Evolutionary conservation across 2,113 vertebrate species (phyloP), one percentile per base, ranked within the genome.

Genomic region (Sarotherodon lohbergeri): DNA sequence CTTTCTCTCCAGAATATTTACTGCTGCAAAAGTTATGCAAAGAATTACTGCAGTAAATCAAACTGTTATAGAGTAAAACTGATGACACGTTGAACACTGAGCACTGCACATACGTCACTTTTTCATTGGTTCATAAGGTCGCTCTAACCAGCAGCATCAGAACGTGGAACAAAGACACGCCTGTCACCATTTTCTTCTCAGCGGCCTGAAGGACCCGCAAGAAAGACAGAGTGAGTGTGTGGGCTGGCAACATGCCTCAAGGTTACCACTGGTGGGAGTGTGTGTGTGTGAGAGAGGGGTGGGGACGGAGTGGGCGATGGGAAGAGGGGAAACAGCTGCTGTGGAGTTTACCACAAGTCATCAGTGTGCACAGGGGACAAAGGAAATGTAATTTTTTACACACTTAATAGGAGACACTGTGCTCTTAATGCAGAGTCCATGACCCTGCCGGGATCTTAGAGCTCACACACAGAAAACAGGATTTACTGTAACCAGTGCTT

Each of bases 261-360:
- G 84, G 90, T 93, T 86, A 91, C 84, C 56, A 46, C 32, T 36
- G 86, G 9, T 76, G 22, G 48, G 34, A 61, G 76, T 85, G 66
- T 29, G 63, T 55, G 76, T 56, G 24, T 52, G 82, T 63, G 63
- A 0, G 52, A 3, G 57, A 61, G 59, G 29, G 80, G 68, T 84
- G 76, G 32, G 6, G 61, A 57, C 1, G 1, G 66, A 46, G 73
- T 66, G 68, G 24, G 4, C 5, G 52, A 63, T 4, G 59, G 93
- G 88, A 78, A 90, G 87, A 90, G 54, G 89, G 93, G 94, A 95
- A 96, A 94, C 96, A 96, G 95, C 96, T 96, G 96, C 91, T 86
- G 84, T 57, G 88, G 87, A 89, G 88, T 92, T 95, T 84, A 89
- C 81, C 79, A 92, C 88, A 83, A 92, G 90, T 92, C 94, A 92